phyloP scores from a whole-genome alignment of 2,888 invertebrate species.

The Laspeyria flexula region DNA sequence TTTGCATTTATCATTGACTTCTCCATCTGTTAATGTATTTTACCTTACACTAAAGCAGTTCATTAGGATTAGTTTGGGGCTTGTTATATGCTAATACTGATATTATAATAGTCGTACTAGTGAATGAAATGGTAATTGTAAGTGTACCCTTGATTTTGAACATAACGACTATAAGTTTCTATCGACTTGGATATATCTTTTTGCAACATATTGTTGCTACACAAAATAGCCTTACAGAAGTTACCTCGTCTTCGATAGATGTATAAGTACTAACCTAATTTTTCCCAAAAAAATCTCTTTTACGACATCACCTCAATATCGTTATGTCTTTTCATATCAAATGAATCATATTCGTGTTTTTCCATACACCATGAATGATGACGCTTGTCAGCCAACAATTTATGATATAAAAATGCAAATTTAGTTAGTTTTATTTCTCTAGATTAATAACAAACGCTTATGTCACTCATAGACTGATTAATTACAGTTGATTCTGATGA shows the following conservation, averaged over 20 bases:
- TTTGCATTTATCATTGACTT: not conserved
- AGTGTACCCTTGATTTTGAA: no score
- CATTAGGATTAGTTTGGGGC: not conserved
- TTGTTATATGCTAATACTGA: not conserved
- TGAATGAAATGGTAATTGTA: not conserved
- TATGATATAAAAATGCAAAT: constrained; percentile 40
- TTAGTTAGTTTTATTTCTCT: constrained; percentile 15
- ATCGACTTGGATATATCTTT: not conserved
- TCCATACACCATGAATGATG: constrained; percentile 36
- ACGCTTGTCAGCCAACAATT: constrained; percentile 36
- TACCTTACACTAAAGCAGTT: not conserved
- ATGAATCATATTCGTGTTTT: constrained; percentile 38
- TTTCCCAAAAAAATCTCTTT: constrained; percentile 16
- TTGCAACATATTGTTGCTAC: not conserved
- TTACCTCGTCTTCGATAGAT: not conserved
- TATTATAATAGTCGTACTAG: not conserved
- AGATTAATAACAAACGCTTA: constrained; percentile 36
- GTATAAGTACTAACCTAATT: constrained; percentile 23
- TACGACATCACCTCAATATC: constrained; percentile 37
- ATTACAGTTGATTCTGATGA: constrained; percentile 13
- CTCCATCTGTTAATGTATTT: not conserved
- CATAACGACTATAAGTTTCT: no score
- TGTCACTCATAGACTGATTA: constrained; percentile 39
- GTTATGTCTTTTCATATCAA: constrained; percentile 10
- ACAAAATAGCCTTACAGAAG: not conserved